These are phyloP conservation scores for Pseudocheirus occidentalis DNA, from an alignment of 2,797 vertebrate genomes.

Conservation along the genomic window DNA sequence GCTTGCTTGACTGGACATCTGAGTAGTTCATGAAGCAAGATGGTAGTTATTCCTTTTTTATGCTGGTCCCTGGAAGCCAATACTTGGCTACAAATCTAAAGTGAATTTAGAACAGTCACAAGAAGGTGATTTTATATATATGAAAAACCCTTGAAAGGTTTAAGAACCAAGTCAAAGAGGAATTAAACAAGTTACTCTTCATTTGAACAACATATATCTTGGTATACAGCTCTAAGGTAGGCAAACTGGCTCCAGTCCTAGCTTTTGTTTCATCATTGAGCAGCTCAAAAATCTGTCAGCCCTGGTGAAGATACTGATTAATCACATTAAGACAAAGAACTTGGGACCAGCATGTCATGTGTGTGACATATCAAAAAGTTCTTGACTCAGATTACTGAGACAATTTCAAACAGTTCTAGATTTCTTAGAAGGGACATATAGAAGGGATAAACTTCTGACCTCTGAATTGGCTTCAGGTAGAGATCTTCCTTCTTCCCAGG, in stretches of 20 bases:
- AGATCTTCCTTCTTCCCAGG: conserved; percentile 98
- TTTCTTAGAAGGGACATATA: neutral
- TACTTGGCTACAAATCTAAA: neutral
- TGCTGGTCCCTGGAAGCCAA: neutral
- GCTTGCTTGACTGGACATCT: neutral
- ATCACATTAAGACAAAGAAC: neutral
- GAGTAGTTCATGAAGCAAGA: neutral
- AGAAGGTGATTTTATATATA: neutral
- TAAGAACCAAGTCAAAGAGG: neutral
- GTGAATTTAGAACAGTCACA: neutral
- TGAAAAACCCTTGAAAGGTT: neutral
- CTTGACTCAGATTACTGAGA: neutral
- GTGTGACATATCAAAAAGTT: neutral
- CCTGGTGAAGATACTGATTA: neutral
- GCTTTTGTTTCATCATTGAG: neutral
- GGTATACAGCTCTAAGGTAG: neutral
- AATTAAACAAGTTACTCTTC: neutral
- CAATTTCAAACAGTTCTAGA: neutral
- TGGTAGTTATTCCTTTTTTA: neutral
- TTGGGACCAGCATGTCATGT: neutral
- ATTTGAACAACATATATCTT: neutral
- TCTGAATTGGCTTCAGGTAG: conserved; percentile 96
- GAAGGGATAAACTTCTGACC: conserved; percentile 83
- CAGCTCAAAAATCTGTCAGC: neutral
- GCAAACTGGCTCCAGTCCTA: neutral